Evolutionary conservation across 2,113 vertebrate species (phyloP).

Genomic region (Camarhynchus parvulus): DNA sequence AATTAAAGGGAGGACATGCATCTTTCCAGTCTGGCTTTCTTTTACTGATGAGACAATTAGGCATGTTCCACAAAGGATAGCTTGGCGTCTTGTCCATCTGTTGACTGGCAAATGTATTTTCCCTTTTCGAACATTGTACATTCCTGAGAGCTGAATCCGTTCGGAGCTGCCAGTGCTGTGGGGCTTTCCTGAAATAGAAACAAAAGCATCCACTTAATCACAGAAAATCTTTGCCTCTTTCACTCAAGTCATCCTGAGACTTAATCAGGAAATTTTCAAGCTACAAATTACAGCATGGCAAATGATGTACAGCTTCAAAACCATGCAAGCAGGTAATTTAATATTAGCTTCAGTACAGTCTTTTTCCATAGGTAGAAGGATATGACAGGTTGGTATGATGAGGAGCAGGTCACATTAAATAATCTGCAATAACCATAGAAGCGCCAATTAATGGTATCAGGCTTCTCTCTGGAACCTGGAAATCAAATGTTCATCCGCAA

Average conservation of each 20-base stretch:
- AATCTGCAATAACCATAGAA: not conserved
- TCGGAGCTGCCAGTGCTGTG: slow-evolving; percentile 88
- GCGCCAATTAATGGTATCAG: not conserved
- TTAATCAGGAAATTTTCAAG: not conserved
- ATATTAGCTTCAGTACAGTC: not conserved
- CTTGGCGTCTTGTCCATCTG: slow-evolving; percentile 95
- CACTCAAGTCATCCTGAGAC: not conserved
- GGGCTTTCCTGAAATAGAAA: slow-evolving; percentile 88
- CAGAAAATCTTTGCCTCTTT: slow-evolving; percentile 11
- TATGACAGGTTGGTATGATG: not conserved
- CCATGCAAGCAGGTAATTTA: not conserved
- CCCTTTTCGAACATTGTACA: slow-evolving; percentile 96
- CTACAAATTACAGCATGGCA: not conserved
- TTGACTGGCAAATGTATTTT: slow-evolving; percentile 97
- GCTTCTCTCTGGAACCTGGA: not conserved
- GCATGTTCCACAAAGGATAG: slow-evolving; percentile 97
- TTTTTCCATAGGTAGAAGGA: not conserved
- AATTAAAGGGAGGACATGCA: slow-evolving; percentile 97
- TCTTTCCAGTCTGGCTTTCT: slow-evolving; percentile 93
- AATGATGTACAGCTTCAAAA: not conserved
- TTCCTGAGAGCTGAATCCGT: slow-evolving; percentile 94
- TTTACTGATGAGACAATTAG: slow-evolving; percentile 98
- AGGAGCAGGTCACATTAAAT: not conserved
- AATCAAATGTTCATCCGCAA: not conserved
- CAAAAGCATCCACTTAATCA: slow-evolving; percentile 58